These are phyloP conservation scores for Sphaerodactylus townsendi DNA, from an alignment of 2,113 vertebrate species.

Conservation along the genomic window DNA sequence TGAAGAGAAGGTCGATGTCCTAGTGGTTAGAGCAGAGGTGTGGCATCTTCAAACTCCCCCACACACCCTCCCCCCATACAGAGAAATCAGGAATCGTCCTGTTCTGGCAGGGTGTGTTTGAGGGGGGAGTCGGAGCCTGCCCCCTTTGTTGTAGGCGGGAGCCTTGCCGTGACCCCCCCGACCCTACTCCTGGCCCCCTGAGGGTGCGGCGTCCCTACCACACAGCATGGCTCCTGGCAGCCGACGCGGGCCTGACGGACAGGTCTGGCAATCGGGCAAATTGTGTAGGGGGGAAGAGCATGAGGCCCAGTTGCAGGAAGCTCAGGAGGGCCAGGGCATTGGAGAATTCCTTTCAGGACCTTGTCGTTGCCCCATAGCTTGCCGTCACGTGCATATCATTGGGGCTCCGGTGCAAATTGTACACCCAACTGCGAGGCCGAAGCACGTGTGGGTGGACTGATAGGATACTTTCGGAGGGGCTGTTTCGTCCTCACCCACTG, in stretches of 20 bases:
- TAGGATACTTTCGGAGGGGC: neutral
- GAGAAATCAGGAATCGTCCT: neutral
- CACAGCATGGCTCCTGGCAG: slow-evolving; percentile 27
- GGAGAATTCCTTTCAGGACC: neutral
- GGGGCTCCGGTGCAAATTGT: neutral
- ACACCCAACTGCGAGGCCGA: neutral
- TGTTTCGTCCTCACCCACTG: neutral
- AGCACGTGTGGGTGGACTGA: neutral
- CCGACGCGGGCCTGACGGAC: slow-evolving; percentile 30
- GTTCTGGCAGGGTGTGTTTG: neutral
- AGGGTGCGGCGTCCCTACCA: slow-evolving; percentile 14
- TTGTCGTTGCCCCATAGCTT: neutral
- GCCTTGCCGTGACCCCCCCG: neutral
- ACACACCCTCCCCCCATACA: neutral
- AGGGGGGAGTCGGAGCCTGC: neutral
- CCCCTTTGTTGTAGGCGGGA: slow-evolving; percentile 6
- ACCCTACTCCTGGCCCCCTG: slow-evolving; percentile 1
- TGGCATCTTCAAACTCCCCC: neutral
- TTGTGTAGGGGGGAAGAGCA: neutral
- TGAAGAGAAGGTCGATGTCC: neutral
- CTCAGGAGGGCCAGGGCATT: neutral
- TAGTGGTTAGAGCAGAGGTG: slow-evolving; percentile 10
- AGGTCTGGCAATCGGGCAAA: slow-evolving; percentile 31
- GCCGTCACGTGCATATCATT: neutral
- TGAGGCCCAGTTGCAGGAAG: neutral